Evolutionary conservation across 2,797 vertebrate genomes (phyloP).

Genomic region (Lagodon rhomboides): DNA sequence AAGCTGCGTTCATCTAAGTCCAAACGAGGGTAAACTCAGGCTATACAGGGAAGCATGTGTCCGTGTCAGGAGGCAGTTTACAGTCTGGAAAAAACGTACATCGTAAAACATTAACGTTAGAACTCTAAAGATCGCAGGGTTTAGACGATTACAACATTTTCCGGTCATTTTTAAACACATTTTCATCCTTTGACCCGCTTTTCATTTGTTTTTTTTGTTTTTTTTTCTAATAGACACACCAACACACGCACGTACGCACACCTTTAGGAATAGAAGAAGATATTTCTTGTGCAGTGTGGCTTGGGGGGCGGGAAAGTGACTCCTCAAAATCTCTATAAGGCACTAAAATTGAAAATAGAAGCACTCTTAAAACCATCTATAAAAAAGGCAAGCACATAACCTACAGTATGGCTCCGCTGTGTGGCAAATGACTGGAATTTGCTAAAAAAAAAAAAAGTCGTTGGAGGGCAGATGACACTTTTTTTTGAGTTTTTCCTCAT

Average conservation of each 20-base stretch:
- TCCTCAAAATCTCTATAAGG: conserved; percentile 73
- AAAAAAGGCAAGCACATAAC: conserved; percentile 57
- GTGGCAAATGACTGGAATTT: conserved; percentile 39
- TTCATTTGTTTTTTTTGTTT: neutral
- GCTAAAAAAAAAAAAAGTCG: conserved; percentile 1
- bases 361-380: conserved; percentile 44
- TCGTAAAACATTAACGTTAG: conserved; percentile 28
- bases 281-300: conserved; percentile 39
- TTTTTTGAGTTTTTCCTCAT: conserved; percentile 8
- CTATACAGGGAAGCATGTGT: conserved; percentile 9
- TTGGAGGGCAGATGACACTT: conserved; percentile 6
- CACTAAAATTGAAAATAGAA: conserved; percentile 69
- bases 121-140: conserved; percentile 3
- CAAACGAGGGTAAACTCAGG: conserved; percentile 2
- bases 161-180: neutral
- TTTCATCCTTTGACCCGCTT: conserved; percentile 3
- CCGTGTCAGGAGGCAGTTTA: conserved; percentile 23
- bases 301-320: neutral
- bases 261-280: conserved; percentile 14
- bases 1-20: conserved; percentile 40
- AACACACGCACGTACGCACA: neutral
- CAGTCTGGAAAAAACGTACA: conserved; percentile 23
- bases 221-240: conserved; percentile 1
- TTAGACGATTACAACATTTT: conserved; percentile 33
- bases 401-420: conserved; percentile 44